Evolutionary conservation across 2,113 vertebrate genomes (phyloP).

Genomic region (Malurus cyaneus): DNA sequence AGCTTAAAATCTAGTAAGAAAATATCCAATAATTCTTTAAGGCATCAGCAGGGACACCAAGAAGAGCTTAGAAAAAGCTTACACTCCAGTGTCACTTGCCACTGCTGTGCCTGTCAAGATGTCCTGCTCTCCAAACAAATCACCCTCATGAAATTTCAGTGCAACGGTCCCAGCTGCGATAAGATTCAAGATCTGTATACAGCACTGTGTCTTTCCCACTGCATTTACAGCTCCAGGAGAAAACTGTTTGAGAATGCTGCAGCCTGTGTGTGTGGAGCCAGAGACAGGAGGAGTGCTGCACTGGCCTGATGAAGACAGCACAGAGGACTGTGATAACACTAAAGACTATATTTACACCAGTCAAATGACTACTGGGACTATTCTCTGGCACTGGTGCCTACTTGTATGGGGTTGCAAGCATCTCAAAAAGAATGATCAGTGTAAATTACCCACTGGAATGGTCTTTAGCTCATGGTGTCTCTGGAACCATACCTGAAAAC

Average conservation of each 20-base stretch:
- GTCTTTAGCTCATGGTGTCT: neutral
- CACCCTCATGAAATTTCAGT: neutral
- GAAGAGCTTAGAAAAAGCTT: neutral
- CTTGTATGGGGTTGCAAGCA: neutral
- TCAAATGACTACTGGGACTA: neutral
- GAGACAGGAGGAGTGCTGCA: neutral
- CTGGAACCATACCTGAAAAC: neutral
- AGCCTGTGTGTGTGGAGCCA: neutral
- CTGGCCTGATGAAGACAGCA: neutral
- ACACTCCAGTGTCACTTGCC: neutral
- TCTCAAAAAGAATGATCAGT: neutral
- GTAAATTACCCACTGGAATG: neutral
- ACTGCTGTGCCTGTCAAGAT: neutral
- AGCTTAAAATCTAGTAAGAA: neutral
- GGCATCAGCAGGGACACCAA: neutral
- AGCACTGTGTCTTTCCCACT: neutral
- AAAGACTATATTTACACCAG: neutral
- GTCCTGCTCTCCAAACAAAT: neutral
- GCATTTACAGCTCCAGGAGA: neutral
- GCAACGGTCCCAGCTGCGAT: neutral
- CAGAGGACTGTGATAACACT: neutral
- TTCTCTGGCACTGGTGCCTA: neutral
- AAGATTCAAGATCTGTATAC: neutral
- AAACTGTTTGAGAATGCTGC: neutral
- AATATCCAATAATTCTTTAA: neutral